These are phyloP conservation scores for Phacellophora camtschatica DNA, from an alignment of 30 jellyfish, hydroid and myxozoan species.

Conservation along the genomic window DNA sequence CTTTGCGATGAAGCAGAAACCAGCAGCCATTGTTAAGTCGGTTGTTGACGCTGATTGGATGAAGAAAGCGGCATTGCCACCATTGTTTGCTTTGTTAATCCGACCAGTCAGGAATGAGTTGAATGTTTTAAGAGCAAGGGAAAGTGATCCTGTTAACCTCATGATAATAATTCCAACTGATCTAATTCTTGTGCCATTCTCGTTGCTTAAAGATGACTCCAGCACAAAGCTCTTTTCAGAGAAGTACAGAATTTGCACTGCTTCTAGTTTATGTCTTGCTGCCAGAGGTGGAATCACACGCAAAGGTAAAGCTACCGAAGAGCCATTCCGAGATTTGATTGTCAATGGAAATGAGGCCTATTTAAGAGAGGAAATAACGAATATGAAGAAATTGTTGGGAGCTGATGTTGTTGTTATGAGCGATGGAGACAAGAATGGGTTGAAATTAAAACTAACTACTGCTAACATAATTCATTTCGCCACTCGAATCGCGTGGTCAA, in stretches of 20 bases:
- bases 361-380: slow-evolving; percentile 20
- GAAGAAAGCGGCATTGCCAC: slow-evolving; percentile 55
- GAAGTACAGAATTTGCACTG: slow-evolving; percentile 43
- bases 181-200: slow-evolving; percentile 84
- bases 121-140: slow-evolving; percentile 27
- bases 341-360: slow-evolving; percentile 52
- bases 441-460: slow-evolving; percentile 48
- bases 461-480: slow-evolving; percentile 83
- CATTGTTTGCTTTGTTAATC: slow-evolving; percentile 66
- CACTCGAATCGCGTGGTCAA: slow-evolving; percentile 82
- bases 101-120: slow-evolving; percentile 73
- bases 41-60: slow-evolving; percentile 66
- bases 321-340: slow-evolving; percentile 30
- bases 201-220: slow-evolving; percentile 59
- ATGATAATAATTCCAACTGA: slow-evolving; percentile 79
- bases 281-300: slow-evolving; percentile 6
- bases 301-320: slow-evolving; percentile 27
- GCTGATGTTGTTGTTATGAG: slow-evolving; percentile 50
- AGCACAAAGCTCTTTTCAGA: slow-evolving; percentile 50
- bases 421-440: slow-evolving; percentile 50
- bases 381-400: slow-evolving; percentile 32
- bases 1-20: slow-evolving; percentile 58
- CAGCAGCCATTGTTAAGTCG: slow-evolving; percentile 17
- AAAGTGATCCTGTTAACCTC: slow-evolving; percentile 50
- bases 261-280: slow-evolving; percentile 45